Evolutionary conservation across 2,113 vertebrate species (phyloP).

Genomic region (Macaca nemestrina): DNA sequence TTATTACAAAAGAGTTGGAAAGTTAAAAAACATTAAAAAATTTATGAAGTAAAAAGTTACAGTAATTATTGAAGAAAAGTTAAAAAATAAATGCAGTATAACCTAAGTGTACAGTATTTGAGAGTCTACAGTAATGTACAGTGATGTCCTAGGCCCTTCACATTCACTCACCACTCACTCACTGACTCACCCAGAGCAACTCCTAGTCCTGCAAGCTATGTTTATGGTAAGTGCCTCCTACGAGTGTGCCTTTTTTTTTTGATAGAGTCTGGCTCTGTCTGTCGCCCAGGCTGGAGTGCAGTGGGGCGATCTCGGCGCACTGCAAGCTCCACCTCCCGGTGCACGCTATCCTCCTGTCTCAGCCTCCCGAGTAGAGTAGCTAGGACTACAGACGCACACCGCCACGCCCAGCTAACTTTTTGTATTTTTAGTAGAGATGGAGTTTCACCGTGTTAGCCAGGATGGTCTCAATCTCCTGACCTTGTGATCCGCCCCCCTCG

Average conservation of each 20-base stretch:
- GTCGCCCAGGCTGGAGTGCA: too few relatives aligned
- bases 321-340: too few relatives aligned
- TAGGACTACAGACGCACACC: too few relatives aligned
- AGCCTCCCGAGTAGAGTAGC: too few relatives aligned
- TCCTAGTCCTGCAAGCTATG: background rate
- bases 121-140: background rate
- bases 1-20: background rate
- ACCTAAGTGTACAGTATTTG: background rate
- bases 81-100: background rate
- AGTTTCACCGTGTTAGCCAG: too few relatives aligned
- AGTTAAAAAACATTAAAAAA: background rate
- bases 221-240: background rate
- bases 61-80: background rate
- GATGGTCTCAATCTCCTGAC: too few relatives aligned
- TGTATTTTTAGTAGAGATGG: too few relatives aligned
- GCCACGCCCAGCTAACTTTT: too few relatives aligned
- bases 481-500: accelerated
- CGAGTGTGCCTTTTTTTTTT: background rate
- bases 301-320: too few relatives aligned
- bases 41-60: background rate
- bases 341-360: too few relatives aligned
- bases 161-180: background rate
- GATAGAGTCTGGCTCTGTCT: too few relatives aligned
- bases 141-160: background rate
- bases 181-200: background rate